Percentiles rank a stretch among this genome's conserved stretches.
Conservation (phyloP, 2,113 vertebrate species). For the Dinomys branickii region DNA sequence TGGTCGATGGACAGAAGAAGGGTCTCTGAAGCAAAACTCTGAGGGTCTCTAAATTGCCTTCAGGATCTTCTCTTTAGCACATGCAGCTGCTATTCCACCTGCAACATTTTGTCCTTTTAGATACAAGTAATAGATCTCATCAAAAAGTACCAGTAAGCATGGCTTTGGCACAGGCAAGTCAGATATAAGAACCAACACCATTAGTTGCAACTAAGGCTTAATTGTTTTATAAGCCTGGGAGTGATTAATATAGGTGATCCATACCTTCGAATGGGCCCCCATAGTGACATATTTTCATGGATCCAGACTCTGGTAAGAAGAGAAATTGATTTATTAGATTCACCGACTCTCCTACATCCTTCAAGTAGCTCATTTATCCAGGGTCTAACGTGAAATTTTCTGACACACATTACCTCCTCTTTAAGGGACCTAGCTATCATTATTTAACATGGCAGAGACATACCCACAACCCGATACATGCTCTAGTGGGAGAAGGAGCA, state of each 20-base stretch:
- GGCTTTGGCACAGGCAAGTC: not conserved
- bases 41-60: not conserved
- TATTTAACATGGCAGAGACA: not conserved
- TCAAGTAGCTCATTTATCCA: conserved; percentile 7
- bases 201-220: not conserved
- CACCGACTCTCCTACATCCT: not conserved
- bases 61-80: not conserved
- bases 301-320: not conserved
- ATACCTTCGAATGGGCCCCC: not conserved
- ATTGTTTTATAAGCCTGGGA: not conserved
- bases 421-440: not conserved
- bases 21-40: not conserved
- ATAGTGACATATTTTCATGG: not conserved
- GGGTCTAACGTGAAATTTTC: not conserved
- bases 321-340: not conserved
- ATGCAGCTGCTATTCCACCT: not conserved
- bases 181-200: not conserved
- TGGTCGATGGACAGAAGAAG: not conserved
- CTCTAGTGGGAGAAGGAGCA: not conserved
- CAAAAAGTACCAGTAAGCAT: not conserved
- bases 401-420: not conserved
- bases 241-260: not conserved
- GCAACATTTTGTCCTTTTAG: not conserved
- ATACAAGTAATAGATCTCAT: not conserved
- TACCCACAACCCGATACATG: not conserved